Base-by-base conservation (phyloP, 2,113 vertebrate genomes). In the Abramis brama region DNA sequence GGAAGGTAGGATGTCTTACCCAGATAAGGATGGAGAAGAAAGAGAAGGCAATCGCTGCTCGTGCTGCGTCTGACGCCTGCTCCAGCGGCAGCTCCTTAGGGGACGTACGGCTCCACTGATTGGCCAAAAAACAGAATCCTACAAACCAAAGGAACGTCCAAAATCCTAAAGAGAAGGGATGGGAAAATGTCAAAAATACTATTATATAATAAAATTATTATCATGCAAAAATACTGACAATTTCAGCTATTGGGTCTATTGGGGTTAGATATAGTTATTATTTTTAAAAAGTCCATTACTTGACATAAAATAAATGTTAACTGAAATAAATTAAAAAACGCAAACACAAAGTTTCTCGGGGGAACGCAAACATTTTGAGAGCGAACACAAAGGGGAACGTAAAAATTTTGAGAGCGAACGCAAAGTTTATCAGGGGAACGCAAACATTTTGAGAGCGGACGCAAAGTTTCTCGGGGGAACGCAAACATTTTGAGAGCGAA, bases 21-120 rank as follows among this genome's bases (percentile, higher is more conserved):
- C 98, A 99, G 91, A 94, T 90, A 55, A 98, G 91, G 92, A 98
- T 95, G 90, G 97, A 99, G 94, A 99, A 99, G 96, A 99, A 95
- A 89, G 93, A 94, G 90, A 95, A 95, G 1, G 94, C 86, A 62
- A 95, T 94, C 85, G 91, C 91, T 93, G 98, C 97, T 52, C 97
- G 93, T 8, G 98, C 98, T 0, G 97, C 97, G 0, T 98, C 97
- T 0, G 96, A 96, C 8, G 95, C 97, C 92, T 97, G 97, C 0
- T 86, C 89, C 75, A 96, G 90, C 0, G 93, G 95, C 23, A 93
- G 92, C 86, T 92, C 93, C 0, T 94, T 91, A 1, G 91, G 90
- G 5, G 94, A 94, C 0, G 94, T 95, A 0, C 86, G 91, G 86
- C 94, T 93, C 94, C 94, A 95, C 91, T 95, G 94, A 93, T 93